Evolutionary conservation across 2,888 invertebrate species (phyloP).

Genomic region (Helleia helle): DNA sequence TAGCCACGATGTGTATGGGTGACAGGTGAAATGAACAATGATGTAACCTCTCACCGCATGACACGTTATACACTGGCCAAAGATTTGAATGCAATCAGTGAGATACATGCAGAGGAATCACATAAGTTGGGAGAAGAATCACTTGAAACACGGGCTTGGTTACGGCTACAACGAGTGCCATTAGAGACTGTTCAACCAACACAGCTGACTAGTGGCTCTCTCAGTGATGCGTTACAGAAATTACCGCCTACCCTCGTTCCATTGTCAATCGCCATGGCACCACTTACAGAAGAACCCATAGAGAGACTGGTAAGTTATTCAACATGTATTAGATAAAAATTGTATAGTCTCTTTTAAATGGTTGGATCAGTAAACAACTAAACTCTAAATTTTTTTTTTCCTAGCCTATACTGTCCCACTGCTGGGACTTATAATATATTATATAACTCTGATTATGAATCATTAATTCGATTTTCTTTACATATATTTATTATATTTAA

Average conservation of each 20-base stretch:
- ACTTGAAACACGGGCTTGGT: conserved; percentile 37
- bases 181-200: not conserved
- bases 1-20: conserved; percentile 15
- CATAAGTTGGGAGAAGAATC: conserved; percentile 21
- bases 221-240: not conserved
- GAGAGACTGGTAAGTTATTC: not conserved
- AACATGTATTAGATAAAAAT: too few species aligned
- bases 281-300: not conserved
- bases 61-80: not conserved
- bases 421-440: too few species aligned
- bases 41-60: not conserved
- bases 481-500: too few species aligned
- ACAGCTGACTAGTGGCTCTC: not conserved
- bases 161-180: conserved; percentile 12
- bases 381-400: too few species aligned
- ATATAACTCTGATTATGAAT: too few species aligned
- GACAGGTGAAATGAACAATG: not conserved
- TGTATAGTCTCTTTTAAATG: too few species aligned
- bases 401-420: too few species aligned
- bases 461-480: too few species aligned
- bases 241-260: not conserved
- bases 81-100: not conserved
- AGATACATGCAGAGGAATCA: conserved; percentile 34
- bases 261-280: not conserved
- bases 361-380: too few species aligned